Evolutionary conservation across 2,888 invertebrate species (phyloP).

Genomic region (Nomada ferruginata): DNA sequence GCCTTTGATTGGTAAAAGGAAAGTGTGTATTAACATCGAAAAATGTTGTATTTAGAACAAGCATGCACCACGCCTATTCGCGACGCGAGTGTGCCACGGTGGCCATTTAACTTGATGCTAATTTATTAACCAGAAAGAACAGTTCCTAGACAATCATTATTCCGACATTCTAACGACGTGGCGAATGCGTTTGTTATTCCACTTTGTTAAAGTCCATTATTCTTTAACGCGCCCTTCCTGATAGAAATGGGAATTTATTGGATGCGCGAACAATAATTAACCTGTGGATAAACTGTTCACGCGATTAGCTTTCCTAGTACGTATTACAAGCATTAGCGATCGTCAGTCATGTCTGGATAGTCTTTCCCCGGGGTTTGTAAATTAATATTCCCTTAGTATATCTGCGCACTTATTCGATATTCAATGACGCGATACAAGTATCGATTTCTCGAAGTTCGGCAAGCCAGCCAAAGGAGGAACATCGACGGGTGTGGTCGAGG

Average conservation of each 20-base stretch:
- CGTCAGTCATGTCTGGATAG: neutral
- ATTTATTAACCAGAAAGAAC: conserved; percentile 41
- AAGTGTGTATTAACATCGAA: conserved; percentile 51
- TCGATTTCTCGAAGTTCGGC: conserved; percentile 71
- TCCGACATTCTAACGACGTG: neutral
- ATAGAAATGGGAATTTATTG: neutral
- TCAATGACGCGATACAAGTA: conserved; percentile 62
- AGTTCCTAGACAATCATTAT: conserved; percentile 2
- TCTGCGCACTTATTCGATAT: conserved; percentile 41
- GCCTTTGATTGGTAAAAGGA: conserved; percentile 47
- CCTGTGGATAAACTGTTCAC: too few species aligned
- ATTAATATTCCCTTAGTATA: conserved; percentile 18
- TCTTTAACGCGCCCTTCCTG: neutral
- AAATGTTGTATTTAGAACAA: conserved; percentile 47
- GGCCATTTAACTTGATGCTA: conserved; percentile 34
- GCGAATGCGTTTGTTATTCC: conserved; percentile 16
- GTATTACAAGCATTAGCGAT: neutral
- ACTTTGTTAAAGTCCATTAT: conserved; percentile 5
- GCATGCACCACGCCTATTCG: conserved; percentile 51
- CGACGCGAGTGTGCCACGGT: conserved; percentile 7
- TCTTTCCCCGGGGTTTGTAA: neutral
- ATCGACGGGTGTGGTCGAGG: conserved; percentile 72
- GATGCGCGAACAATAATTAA: neutral
- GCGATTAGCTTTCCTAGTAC: too few species aligned
- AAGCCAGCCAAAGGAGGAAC: conserved; percentile 66